These are phyloP conservation scores for Trissolcus brochymenae DNA, from an alignment of 2,888 invertebrate genomes.

Conservation along the genomic window DNA sequence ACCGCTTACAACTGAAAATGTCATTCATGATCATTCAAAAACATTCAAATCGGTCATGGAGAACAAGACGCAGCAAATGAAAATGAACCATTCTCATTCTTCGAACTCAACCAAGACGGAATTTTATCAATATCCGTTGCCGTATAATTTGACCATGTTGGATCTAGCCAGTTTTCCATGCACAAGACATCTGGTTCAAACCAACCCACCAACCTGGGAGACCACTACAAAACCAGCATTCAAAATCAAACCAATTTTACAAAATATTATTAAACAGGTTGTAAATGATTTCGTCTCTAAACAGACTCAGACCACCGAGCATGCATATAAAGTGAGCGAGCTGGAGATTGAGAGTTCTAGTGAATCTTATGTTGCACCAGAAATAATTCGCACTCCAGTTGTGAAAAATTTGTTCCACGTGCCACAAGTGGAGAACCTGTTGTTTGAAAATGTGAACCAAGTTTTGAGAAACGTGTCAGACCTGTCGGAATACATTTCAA, in stretches of 20 bases:
- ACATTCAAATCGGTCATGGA: not conserved
- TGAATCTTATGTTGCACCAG: conserved; percentile 54
- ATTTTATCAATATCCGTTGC: not conserved
- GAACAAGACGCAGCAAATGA: not conserved
- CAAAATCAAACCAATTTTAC: conserved; percentile 27
- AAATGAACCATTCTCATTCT: not conserved
- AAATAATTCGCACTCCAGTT: conserved; percentile 60
- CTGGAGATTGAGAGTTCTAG: conserved; percentile 30
- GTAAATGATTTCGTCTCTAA: conserved; percentile 64
- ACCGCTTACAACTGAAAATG: not conserved
- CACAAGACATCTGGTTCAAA: conserved; percentile 25
- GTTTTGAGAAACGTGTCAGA: conserved; percentile 41
- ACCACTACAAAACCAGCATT: not conserved
- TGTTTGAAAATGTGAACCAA: conserved; percentile 59
- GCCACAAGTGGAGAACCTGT: conserved; percentile 62
- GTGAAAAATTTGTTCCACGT: conserved; percentile 61
- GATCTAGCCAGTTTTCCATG: conserved; percentile 33
- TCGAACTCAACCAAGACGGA: conserved; percentile 6
- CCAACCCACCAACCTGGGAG: not conserved
- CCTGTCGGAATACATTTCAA: conserved; percentile 24
- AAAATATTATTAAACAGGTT: conserved; percentile 61
- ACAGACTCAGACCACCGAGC: conserved; percentile 23
- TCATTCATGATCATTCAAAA: not conserved
- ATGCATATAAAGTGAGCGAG: conserved; percentile 24
- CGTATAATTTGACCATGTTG: conserved; percentile 29